A percentile compares a stretch with the other conserved stretches of the same genome.
Evolutionary conservation across 2,888 invertebrate species (phyloP).

Genomic region (Rutpela maculata): DNA sequence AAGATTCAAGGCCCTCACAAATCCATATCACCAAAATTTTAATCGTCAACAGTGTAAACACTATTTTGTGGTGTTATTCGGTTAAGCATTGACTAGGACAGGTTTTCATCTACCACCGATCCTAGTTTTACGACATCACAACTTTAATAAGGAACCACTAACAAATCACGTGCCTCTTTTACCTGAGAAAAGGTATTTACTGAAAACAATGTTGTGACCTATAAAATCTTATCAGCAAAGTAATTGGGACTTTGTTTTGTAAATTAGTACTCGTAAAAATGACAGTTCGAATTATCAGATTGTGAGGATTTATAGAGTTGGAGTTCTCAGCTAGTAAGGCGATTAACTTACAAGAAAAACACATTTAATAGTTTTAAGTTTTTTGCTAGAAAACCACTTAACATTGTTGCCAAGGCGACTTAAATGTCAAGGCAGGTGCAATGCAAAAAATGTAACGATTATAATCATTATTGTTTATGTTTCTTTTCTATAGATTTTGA

Average conservation of each 20-base stretch:
- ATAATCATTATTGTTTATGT: not conserved
- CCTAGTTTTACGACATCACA: not conserved
- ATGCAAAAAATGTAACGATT: not conserved
- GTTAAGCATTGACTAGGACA: not conserved
- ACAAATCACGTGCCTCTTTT: not conserved
- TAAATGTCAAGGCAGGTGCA: conserved; percentile 1
- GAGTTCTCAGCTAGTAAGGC: not conserved
- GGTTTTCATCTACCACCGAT: not conserved
- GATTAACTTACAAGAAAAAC: conserved; percentile 2
- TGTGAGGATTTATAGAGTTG: conserved; percentile 2
- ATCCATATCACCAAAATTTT: no score
- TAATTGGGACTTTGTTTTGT: conserved; percentile 13
- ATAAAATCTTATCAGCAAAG: not conserved
- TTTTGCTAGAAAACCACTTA: conserved; percentile 1
- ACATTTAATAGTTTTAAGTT: conserved; percentile 11
- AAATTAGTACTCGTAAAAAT: not conserved
- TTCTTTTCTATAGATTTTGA: not conserved
- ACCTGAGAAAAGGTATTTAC: not conserved
- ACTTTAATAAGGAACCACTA: not conserved
- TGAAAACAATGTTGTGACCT: not conserved
- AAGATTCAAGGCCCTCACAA: no score
- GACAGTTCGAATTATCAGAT: not conserved
- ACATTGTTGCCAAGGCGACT: not conserved
- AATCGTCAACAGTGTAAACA: no score
- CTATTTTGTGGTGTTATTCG: not conserved